Evolutionary conservation across 92 coral and sea anemone species (phyloP).

Genomic region (Blastomussa wellsi): DNA sequence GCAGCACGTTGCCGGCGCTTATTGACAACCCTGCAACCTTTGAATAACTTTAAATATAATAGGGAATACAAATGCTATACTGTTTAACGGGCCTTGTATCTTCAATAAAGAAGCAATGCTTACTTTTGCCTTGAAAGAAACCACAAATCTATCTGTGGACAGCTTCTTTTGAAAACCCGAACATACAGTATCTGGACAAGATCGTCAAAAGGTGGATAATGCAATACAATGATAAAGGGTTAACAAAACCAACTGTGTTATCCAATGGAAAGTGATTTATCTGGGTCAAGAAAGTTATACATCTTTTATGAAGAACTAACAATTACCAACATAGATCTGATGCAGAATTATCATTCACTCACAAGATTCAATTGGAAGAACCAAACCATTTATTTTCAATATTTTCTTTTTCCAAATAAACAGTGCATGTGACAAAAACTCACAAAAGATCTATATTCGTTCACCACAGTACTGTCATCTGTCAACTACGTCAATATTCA

Average conservation of each 20-base stretch:
- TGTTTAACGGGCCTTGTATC: neutral
- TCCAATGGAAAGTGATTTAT: too few relatives aligned
- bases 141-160: neutral
- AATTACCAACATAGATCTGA: neutral
- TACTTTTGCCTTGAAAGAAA: neutral
- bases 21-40: too few relatives aligned
- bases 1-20: too few relatives aligned
- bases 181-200: neutral
- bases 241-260: neutral
- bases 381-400: neutral
- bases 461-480: neutral
- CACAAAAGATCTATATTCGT: neutral
- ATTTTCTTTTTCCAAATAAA: neutral
- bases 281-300: neutral
- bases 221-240: neutral
- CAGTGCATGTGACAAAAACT: neutral
- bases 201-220: neutral
- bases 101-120: neutral
- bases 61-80: neutral
- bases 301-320: neutral
- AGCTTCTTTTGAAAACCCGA: neutral
- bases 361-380: neutral
- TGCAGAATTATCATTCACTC: neutral
- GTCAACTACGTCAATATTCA: constrained; percentile 12
- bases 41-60: too few relatives aligned